Evolutionary conservation across 92 coral and sea anemone species (phyloP).

Genomic region (Palythoa caribaeorum): DNA sequence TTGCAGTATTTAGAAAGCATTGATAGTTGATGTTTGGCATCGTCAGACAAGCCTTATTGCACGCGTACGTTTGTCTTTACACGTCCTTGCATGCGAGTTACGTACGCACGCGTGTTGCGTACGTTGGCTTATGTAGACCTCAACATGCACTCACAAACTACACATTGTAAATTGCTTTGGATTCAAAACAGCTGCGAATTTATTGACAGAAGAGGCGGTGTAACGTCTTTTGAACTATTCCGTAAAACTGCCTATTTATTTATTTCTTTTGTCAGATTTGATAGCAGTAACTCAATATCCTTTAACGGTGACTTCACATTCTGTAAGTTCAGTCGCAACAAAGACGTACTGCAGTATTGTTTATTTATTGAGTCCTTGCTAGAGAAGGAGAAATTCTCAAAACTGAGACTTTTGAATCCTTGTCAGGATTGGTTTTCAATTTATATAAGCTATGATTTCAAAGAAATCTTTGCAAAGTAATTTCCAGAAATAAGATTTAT

Average conservation of each 20-base stretch:
- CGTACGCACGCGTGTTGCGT: neutral
- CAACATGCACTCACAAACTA: too few species aligned
- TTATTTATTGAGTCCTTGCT: slow-evolving; percentile 12
- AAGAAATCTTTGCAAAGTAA: slow-evolving; percentile 41
- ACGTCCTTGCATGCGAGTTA: too few species aligned
- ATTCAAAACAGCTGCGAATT: neutral
- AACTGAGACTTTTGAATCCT: neutral
- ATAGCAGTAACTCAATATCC: neutral
- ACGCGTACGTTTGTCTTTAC: too few species aligned
- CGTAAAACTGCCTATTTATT: neutral
- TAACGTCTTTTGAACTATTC: neutral
- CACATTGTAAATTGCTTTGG: neutral
- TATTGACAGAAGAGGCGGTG: neutral
- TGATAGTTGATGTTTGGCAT: too few species aligned
- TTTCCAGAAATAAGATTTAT: slow-evolving; percentile 22
- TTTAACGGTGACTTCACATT: neutral
- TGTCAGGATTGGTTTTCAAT: neutral
- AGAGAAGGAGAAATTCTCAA: neutral
- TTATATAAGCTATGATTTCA: slow-evolving; percentile 31
- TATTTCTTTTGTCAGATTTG: neutral
- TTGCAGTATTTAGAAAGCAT: too few species aligned
- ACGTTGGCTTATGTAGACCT: neutral
- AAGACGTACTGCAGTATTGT: neutral
- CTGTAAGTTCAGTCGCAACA: neutral
- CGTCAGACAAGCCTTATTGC: too few species aligned